phyloP scores from a whole-genome alignment of 2,888 invertebrate genomes.

The Actias luna region DNA sequence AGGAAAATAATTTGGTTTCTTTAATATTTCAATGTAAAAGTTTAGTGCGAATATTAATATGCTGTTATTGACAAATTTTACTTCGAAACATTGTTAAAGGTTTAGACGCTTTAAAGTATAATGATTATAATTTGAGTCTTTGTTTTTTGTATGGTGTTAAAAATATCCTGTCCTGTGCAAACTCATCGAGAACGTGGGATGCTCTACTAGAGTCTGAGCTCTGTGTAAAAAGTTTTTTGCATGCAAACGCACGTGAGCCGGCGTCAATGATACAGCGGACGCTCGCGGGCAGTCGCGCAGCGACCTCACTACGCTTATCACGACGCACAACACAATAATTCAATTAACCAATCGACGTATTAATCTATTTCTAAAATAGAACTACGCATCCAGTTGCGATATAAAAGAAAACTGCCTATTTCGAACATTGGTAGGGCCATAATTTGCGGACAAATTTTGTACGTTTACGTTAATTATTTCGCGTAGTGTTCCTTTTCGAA shows the following conservation, averaged over 20 bases:
- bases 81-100: background rate
- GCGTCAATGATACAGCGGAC: constrained; percentile 65
- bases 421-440: constrained; percentile 25
- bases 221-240: constrained; percentile 71
- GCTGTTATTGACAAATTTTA: background rate
- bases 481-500: constrained; percentile 42
- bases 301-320: constrained; percentile 74
- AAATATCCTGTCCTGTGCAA: background rate
- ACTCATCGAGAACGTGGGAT: constrained; percentile 22
- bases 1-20: no score
- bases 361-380: constrained; percentile 45
- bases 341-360: constrained; percentile 61
- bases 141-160: background rate
- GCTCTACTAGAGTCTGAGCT: constrained; percentile 58
- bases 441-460: constrained; percentile 36
- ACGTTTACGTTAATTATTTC: constrained; percentile 45
- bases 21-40: no score
- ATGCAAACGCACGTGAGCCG: constrained; percentile 71
- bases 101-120: background rate
- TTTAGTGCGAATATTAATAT: no score
- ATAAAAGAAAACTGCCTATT: background rate
- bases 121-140: background rate
- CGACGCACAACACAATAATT: constrained; percentile 57
- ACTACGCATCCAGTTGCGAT: constrained; percentile 8
- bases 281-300: constrained; percentile 65